Percentiles rank a stretch among this genome's conserved stretches.
These are phyloP conservation scores for Misgurnus anguillicaudatus DNA, from an alignment of 2,113 vertebrate genomes.

Conservation along the genomic window DNA sequence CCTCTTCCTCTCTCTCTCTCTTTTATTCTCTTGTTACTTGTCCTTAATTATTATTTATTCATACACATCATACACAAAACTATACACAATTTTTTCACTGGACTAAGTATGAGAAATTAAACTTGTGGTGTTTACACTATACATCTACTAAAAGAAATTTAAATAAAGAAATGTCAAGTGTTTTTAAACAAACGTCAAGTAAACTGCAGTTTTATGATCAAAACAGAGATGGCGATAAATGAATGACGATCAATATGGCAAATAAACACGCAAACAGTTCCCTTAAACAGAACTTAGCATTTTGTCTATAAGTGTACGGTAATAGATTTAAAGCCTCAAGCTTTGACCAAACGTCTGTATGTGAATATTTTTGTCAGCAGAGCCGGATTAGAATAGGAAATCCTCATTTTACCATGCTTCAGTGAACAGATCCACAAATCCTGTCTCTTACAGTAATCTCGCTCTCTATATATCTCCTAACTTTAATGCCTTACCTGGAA, in stretches of 20 bases:
- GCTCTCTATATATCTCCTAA: neutral
- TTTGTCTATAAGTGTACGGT: constrained; percentile 13
- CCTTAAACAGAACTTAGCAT: constrained; percentile 18
- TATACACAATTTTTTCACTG: neutral
- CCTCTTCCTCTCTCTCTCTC: neutral
- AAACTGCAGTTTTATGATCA: too few relatives aligned
- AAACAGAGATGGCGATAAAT: too few relatives aligned
- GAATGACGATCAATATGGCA: neutral
- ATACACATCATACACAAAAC: neutral
- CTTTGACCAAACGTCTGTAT: constrained; percentile 27
- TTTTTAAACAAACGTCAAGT: too few relatives aligned
- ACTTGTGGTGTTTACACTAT: too few relatives aligned
- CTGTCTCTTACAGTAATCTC: constrained; percentile 28
- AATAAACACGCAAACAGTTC: neutral
- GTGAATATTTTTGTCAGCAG: constrained; percentile 21
- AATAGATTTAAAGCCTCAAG: constrained; percentile 49
- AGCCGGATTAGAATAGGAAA: constrained; percentile 35
- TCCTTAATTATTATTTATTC: neutral
- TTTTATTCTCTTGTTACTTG: neutral
- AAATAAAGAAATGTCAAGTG: too few relatives aligned
- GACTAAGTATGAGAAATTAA: neutral
- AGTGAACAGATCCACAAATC: constrained; percentile 36
- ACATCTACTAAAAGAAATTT: too few relatives aligned
- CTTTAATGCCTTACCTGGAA: neutral
- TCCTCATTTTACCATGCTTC: constrained; percentile 38